A percentile compares a stretch with the other conserved stretches of the same genome.
phyloP scores from a whole-genome alignment of 2,113 vertebrate genomes.

The Podocnemis expansa region DNA sequence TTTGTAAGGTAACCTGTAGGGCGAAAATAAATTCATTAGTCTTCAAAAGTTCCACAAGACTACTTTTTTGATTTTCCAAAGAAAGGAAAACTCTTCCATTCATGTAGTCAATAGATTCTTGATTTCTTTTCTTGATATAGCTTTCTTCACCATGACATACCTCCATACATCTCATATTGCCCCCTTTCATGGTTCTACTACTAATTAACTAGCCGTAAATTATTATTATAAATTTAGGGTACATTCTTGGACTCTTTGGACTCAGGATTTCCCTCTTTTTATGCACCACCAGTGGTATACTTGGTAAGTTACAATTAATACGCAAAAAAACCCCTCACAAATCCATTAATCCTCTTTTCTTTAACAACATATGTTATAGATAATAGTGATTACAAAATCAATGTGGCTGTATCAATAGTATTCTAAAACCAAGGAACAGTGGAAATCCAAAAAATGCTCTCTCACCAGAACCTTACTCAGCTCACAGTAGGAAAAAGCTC shows the following conservation, averaged over 20 bases:
- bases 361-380: too few species aligned
- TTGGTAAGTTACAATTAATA: slow-evolving; percentile 23
- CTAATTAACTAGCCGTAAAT: not conserved
- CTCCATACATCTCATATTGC: too few species aligned
- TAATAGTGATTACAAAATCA: not conserved
- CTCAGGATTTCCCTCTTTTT: not conserved
- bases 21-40: too few species aligned
- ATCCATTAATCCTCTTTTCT: too few species aligned
- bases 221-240: not conserved
- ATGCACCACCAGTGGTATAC: too few species aligned
- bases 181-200: too few species aligned
- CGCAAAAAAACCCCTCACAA: too few species aligned
- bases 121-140: not conserved
- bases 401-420: not conserved
- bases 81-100: not conserved
- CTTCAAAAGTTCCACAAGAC: too few species aligned
- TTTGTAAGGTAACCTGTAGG: too few species aligned
- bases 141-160: too few species aligned
- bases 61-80: not conserved
- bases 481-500: not conserved
- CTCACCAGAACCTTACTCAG: not conserved
- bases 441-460: not conserved
- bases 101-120: not conserved
- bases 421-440: not conserved
- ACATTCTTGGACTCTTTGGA: fast-evolving